A percentile compares a stretch with the other conserved stretches of the same genome.
phyloP scores from a whole-genome alignment of 2,888 invertebrate genomes.

The Clivina fossor region DNA sequence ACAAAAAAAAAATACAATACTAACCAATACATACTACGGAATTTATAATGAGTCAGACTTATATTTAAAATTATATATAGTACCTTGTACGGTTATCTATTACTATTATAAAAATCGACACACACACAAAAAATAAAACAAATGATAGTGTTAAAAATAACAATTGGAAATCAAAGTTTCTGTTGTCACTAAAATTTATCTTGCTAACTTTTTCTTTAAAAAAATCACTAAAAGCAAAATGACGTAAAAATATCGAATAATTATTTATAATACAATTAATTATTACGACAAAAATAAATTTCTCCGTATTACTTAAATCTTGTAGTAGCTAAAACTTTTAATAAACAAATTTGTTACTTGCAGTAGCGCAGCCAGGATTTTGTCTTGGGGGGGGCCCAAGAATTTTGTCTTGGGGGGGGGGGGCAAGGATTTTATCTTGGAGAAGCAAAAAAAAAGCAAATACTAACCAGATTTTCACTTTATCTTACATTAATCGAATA shows the following conservation, averaged over 20 bases:
- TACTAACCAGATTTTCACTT: too few relatives aligned
- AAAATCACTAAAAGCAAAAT: neutral
- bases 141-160: neutral
- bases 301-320: constrained; percentile 2
- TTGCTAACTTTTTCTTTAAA: neutral
- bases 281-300: neutral
- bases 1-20: constrained; percentile 22
- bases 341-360: too few relatives aligned
- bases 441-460: too few relatives aligned
- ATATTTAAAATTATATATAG: constrained; percentile 15
- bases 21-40: constrained; percentile 22
- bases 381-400: too few relatives aligned
- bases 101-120: too few relatives aligned
- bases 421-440: too few relatives aligned
- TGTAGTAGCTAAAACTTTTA: too few relatives aligned
- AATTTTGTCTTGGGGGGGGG: too few relatives aligned
- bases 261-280: too few relatives aligned
- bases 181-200: neutral
- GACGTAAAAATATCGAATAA: neutral
- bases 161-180: neutral
- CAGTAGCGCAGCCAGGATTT: too few relatives aligned
- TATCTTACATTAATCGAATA: too few relatives aligned
- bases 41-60: constrained; percentile 20
- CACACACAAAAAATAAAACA: neutral
- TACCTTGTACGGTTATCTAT: neutral